These are phyloP conservation scores for Chondrilla cf. caribensis DNA, from an alignment of 37 sponge, comb jelly and placozoan species.

Conservation along the genomic window DNA sequence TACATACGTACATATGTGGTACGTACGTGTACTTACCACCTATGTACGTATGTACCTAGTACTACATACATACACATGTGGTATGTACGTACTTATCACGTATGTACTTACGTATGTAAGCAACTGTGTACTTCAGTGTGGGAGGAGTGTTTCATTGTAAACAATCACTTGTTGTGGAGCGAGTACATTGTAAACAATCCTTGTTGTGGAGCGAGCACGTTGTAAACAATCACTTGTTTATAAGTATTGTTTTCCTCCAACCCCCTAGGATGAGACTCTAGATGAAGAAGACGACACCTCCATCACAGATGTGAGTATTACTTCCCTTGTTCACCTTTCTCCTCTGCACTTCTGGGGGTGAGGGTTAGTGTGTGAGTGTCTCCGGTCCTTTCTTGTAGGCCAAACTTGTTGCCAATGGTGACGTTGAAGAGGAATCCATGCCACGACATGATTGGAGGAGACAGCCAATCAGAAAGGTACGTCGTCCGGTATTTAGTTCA, in stretches of 20 bases:
- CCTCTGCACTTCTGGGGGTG: background rate
- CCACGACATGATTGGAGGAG: conserved; percentile 4
- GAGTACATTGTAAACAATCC: no score
- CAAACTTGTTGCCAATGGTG: background rate
- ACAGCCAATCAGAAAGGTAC: conserved; percentile 15
- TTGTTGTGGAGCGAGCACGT: background rate
- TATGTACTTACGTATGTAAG: background rate
- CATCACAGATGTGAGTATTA: background rate
- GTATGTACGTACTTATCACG: background rate
- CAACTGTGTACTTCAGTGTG: conserved; percentile 9
- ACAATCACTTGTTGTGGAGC: background rate
- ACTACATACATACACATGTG: no score
- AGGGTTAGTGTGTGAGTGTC: background rate
- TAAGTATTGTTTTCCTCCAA: no score
- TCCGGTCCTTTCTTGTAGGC: background rate
- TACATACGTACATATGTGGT: background rate
- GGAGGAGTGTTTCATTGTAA: background rate
- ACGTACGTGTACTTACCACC: no score
- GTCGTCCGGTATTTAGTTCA: no score
- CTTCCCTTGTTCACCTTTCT: background rate
- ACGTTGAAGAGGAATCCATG: conserved; percentile 2
- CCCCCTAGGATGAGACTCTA: background rate
- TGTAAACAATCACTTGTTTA: no score
- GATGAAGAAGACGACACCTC: background rate
- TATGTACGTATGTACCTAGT: background rate